These are phyloP conservation scores for Zosterops hypoxanthus DNA, from an alignment of 2,113 vertebrate species.

Conservation along the genomic window DNA sequence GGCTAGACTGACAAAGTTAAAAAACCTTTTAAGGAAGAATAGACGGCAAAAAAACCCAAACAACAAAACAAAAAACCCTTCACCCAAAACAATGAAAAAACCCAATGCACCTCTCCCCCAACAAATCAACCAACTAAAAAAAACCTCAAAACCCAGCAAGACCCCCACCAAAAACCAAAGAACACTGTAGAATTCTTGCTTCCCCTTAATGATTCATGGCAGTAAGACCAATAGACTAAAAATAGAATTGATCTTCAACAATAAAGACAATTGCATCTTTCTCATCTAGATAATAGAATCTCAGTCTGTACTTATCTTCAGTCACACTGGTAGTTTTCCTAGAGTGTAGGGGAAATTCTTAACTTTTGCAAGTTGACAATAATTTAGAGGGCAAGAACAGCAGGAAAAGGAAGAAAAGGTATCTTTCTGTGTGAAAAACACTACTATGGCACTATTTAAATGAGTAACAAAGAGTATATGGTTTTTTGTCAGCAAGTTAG, in stretches of 20 bases:
- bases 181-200: background rate
- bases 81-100: background rate
- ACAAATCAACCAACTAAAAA: background rate
- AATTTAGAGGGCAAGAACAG: background rate
- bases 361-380: background rate
- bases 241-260: background rate
- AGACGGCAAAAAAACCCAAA: background rate
- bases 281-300: background rate
- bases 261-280: background rate
- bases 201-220: background rate
- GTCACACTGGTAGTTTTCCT: fast-evolving
- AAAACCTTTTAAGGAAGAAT: background rate
- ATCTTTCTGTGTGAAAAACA: background rate
- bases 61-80: background rate
- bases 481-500: background rate
- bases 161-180: background rate
- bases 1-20: background rate
- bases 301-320: background rate
- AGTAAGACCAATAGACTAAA: background rate
- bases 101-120: background rate
- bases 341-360: background rate
- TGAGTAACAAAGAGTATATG: background rate
- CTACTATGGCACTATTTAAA: background rate
- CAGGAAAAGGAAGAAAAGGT: background rate
- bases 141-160: fast-evolving